A percentile compares a stretch with the other conserved stretches of the same genome.
Evolutionary conservation across 2,113 vertebrate species (phyloP).

Genomic region (Delphinus delphis): DNA sequence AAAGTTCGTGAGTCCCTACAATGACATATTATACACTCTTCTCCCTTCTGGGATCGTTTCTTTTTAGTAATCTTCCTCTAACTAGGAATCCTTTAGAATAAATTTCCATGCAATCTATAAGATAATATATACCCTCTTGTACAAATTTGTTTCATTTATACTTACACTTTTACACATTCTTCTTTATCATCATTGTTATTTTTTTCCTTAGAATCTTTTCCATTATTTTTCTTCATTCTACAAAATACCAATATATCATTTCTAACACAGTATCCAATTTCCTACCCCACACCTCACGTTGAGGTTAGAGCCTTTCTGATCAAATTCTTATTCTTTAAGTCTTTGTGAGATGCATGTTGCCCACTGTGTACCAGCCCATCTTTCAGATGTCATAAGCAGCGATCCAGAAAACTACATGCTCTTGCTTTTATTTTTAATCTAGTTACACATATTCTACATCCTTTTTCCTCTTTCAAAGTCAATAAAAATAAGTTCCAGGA

Average conservation of each 20-base stretch:
- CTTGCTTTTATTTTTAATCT: background rate
- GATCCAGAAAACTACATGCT: background rate
- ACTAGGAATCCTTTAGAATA: background rate
- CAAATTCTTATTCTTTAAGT: rapidly evolving
- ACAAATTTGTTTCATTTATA: background rate
- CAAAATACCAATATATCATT: background rate
- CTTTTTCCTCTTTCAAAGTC: background rate
- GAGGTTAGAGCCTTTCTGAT: background rate
- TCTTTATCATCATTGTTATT: background rate
- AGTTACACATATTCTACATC: background rate
- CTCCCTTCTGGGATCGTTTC: background rate
- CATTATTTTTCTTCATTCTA: background rate
- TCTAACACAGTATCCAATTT: too few relatives aligned
- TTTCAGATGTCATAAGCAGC: background rate
- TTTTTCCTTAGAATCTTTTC: background rate
- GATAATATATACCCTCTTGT: too few relatives aligned
- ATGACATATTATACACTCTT: rapidly evolving
- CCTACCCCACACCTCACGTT: too few relatives aligned
- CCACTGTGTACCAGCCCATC: rapidly evolving
- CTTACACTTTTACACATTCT: background rate
- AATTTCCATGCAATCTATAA: background rate
- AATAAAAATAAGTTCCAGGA: background rate
- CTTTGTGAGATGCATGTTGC: rapidly evolving
- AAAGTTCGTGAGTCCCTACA: background rate
- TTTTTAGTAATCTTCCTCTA: background rate